Conservation (phyloP, 2,113 vertebrate species). For the Triplophysa tibetana region DNA sequence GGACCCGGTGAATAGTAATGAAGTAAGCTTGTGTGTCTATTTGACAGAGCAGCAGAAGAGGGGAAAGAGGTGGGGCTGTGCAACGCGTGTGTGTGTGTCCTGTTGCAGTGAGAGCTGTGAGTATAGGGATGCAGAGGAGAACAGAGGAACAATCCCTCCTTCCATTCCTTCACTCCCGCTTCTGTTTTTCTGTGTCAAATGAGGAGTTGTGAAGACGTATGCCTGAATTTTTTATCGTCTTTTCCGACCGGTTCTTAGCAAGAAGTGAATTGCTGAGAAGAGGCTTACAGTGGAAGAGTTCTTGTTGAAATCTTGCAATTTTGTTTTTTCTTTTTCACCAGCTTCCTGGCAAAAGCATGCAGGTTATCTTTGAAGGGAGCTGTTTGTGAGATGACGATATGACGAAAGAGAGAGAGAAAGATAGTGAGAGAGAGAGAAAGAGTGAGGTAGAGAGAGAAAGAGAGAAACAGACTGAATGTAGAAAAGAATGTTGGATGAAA, state of each 20-base stretch:
- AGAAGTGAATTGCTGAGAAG: conserved; percentile 50
- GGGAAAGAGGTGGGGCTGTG: conserved; percentile 40
- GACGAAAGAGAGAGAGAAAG: background rate
- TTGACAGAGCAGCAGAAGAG: conserved; percentile 64
- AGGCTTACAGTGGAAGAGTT: conserved; percentile 44
- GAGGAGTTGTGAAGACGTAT: conserved; percentile 45
- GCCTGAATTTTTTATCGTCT: conserved; percentile 44
- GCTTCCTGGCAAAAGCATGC: conserved; percentile 12
- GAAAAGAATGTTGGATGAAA: conserved; percentile 41
- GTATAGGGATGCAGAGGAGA: conserved; percentile 59
- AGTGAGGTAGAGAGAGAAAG: too few species aligned
- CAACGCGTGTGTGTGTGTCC: conserved; percentile 60
- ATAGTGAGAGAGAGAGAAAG: conserved; percentile 46
- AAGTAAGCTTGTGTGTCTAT: conserved; percentile 74
- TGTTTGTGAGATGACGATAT: conserved; percentile 18
- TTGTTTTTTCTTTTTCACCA: conserved; percentile 20
- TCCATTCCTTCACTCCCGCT: conserved; percentile 41
- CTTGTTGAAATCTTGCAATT: conserved; percentile 12
- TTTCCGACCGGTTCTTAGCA: conserved; percentile 33
- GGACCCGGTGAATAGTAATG: conserved; percentile 80
- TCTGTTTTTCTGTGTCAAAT: conserved; percentile 45
- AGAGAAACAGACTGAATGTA: conserved; percentile 35
- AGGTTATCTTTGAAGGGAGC: conserved; percentile 27
- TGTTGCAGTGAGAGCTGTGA: conserved; percentile 68
- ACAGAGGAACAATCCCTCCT: conserved; percentile 57